Conservation (phyloP, 2,888 invertebrate species). For the Stramonita haemastoma region DNA sequence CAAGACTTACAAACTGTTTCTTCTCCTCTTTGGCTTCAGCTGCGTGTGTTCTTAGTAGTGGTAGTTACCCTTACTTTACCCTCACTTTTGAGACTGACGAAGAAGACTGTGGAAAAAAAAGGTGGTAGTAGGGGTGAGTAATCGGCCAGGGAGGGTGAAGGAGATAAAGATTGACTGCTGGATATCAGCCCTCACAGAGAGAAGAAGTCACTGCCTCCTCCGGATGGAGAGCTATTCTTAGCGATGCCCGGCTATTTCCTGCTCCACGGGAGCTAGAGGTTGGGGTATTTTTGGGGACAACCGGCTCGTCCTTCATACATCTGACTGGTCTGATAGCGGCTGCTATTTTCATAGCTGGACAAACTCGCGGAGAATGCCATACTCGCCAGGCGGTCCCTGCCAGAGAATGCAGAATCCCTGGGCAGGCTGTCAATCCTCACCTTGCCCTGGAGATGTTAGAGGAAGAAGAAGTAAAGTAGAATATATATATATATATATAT, state of each 20-base stretch:
- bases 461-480: not conserved
- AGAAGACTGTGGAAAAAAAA: not conserved
- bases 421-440: not conserved
- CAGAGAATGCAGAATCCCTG: not conserved
- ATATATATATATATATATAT: not conserved
- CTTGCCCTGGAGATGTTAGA: not conserved
- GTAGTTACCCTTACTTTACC: not conserved
- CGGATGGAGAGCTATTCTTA: not conserved
- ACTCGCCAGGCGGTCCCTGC: not conserved
- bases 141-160: not conserved
- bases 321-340: not conserved
- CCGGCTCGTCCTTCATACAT: not conserved
- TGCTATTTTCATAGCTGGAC: slow-evolving; percentile 6
- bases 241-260: not conserved
- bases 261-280: not conserved
- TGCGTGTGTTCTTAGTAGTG: not conserved
- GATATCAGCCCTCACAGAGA: not conserved
- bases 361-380: not conserved
- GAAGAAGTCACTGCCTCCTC: not conserved
- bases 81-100: not conserved
- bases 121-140: not conserved
- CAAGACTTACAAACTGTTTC: not conserved
- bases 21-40: not conserved
- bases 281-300: not conserved
- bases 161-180: not conserved